These are phyloP conservation scores for Phalacrocorax aristotelis DNA, from an alignment of 2,113 vertebrate genomes.

Conservation along the genomic window DNA sequence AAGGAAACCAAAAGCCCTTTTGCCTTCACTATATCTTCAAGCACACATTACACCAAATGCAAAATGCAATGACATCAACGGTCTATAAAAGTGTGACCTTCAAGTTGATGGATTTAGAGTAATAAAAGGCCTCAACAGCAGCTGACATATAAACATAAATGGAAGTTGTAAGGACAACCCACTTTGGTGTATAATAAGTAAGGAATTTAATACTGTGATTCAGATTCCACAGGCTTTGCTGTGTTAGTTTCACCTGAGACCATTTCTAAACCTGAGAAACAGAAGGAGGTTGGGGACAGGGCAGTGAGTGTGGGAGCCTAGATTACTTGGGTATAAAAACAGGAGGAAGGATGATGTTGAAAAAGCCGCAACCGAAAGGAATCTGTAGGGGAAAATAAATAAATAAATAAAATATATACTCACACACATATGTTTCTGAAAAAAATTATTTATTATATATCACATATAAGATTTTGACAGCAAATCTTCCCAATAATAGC, in stretches of 20 bases:
- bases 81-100: conserved; percentile 78
- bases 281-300: background rate
- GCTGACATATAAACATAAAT: conserved; percentile 70
- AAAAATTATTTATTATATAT: background rate
- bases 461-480: background rate
- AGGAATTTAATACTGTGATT: conserved; percentile 45
- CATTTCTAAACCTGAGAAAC: background rate
- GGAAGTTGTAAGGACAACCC: conserved; percentile 66
- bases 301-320: background rate
- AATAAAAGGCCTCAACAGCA: conserved; percentile 73
- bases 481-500: background rate
- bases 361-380: background rate
- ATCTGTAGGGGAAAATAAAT: background rate
- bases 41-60: conserved; percentile 49
- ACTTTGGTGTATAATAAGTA: conserved; percentile 38
- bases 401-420: background rate
- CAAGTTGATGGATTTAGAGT: conserved; percentile 69
- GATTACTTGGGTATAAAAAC: background rate
- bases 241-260: background rate
- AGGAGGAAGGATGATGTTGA: background rate
- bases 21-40: conserved; percentile 58
- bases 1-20: conserved; percentile 71
- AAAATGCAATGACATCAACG: conserved; percentile 74
- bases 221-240: conserved; percentile 1
- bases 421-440: background rate